phyloP scores from a whole-genome alignment of 2,797 vertebrate species.

The Characodon lateralis region DNA sequence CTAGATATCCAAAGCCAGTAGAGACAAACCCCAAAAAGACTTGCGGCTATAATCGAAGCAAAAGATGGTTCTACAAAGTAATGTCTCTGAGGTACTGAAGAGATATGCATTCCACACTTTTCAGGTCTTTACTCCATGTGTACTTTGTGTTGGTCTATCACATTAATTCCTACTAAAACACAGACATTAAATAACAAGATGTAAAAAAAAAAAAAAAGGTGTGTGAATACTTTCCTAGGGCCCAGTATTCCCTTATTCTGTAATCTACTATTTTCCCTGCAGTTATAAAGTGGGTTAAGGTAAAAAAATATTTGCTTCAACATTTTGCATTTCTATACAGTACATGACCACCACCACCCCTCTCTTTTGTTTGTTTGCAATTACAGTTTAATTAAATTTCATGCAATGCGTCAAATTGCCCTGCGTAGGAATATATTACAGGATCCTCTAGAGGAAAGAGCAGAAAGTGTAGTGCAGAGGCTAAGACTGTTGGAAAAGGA shows the following conservation, averaged over 20 bases:
- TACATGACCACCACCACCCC: slow-evolving; percentile 18
- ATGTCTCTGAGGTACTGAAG: not conserved
- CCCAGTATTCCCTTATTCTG: not conserved
- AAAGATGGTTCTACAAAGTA: not conserved
- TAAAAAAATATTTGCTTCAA: slow-evolving; percentile 16
- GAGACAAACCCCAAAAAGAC: not conserved
- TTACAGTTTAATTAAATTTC: slow-evolving; percentile 68
- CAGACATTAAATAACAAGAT: not conserved
- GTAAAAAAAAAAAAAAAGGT: no score
- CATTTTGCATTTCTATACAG: slow-evolving; percentile 29
- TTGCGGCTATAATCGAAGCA: not conserved
- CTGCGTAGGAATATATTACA: slow-evolving; percentile 55
- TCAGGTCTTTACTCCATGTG: not conserved
- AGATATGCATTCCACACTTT: not conserved
- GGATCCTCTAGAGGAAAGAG: slow-evolving; percentile 35
- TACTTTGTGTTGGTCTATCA: not conserved
- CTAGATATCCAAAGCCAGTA: not conserved
- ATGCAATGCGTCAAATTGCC: slow-evolving; percentile 52
- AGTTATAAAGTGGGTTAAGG: slow-evolving; percentile 10
- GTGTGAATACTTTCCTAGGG: no score
- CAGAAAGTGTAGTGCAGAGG: slow-evolving; percentile 27
- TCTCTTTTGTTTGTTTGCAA: slow-evolving; percentile 59
- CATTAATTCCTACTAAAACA: not conserved
- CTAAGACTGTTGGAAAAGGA: slow-evolving; percentile 29
- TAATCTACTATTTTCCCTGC: not conserved